Evolutionary conservation across 1,140 invertebrate genomes (phyloP), one percentile per base, ranked within the genome.

Genomic region (Drosophila kepulauana): DNA sequence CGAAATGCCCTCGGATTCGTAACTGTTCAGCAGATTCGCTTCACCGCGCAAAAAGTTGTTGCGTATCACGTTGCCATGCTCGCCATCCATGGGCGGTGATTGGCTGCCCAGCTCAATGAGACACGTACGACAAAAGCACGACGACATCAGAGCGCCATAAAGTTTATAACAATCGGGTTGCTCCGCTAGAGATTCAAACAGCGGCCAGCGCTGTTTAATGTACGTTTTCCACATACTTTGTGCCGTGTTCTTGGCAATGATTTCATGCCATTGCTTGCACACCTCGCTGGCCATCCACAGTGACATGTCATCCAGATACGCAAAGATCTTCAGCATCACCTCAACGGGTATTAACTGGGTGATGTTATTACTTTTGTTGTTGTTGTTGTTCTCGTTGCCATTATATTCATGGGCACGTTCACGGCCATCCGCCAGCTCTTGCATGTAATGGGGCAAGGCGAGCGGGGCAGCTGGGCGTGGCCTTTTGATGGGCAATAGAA

Each of bases 1-100:
- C 91, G 97, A 95, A 41, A 99, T 98, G 4, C 98, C 98, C 90
- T 98, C 97, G 0, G 97, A 96, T 20, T 97, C 97, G 92, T 98
- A 97, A 62, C 95, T 95, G 72, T 92, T 95, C 94, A 79, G 96
- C 59, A 93, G 93, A 93, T 95, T 94, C 20, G 86, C 93, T 93
- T 98, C 97, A 48, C 95, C 96, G 3, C 95, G 93, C 5, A 98
- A 88, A 48, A 97, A 93, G 80, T 96, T 96, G 66, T 95, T 93
- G 15, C 97, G 93, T 95, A 96, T 97, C 0, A 95, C 95, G 86
- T 95, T 96, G 5, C 66, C 84, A 91, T 95, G 93, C 92, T 95
- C 93, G 91, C 94, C 78, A 61, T 93, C 79, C 35, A 38, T 38
- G 84, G 95, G 93, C 84, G 95, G 93, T 56, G 94, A 94, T 78